A percentile compares a stretch with the other conserved stretches of the same genome.
Conservation (phyloP, 2,113 vertebrate genomes). For the Dendropsophus ebraccatus region DNA sequence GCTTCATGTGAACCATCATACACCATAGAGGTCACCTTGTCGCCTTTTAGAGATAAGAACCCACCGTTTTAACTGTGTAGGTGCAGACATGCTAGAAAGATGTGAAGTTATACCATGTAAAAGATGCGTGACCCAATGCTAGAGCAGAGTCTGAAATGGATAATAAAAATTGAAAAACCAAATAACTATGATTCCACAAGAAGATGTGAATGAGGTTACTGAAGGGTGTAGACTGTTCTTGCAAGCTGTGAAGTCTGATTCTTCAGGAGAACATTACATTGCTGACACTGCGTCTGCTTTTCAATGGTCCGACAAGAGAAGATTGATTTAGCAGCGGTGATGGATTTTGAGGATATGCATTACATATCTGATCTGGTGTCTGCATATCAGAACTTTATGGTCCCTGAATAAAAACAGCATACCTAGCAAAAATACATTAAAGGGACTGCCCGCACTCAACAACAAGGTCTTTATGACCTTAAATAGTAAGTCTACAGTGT, state of each 20-base stretch:
- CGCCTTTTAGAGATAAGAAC: neutral
- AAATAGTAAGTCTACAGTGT: neutral
- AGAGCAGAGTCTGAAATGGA: neutral
- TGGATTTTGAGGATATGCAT: neutral
- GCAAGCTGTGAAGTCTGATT: neutral
- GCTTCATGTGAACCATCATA: neutral
- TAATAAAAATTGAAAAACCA: neutral
- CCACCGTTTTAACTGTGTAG: no score
- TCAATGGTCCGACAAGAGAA: conserved; percentile 23
- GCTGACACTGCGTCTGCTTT: conserved; percentile 39
- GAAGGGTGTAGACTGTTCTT: neutral
- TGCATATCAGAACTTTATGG: conserved; percentile 13
- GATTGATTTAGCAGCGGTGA: neutral
- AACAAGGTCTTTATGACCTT: neutral
- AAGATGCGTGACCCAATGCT: neutral
- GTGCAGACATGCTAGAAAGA: no score
- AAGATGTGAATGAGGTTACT: neutral
- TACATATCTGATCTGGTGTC: neutral
- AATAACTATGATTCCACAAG: neutral
- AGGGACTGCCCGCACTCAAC: neutral
- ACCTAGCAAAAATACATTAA: neutral
- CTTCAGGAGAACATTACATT: conserved; percentile 6
- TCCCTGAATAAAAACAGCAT: neutral
- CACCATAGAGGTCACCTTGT: neutral
- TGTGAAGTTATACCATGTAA: neutral